phyloP scores from a whole-genome alignment of 2,113 vertebrate genomes.

The Camelus dromedarius region DNA sequence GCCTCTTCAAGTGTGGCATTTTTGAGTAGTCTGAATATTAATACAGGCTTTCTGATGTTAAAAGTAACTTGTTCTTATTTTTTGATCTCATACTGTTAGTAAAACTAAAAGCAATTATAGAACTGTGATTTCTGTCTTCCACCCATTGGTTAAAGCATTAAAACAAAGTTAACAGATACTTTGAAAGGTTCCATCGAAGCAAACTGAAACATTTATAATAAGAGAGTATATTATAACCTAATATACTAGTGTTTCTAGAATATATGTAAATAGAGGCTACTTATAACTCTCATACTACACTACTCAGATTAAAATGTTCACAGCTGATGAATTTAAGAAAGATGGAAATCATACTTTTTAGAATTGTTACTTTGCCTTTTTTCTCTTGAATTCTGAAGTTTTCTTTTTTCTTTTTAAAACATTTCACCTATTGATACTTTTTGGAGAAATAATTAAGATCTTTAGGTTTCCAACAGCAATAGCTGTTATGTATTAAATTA shows the following conservation, averaged over 20 bases:
- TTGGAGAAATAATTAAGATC: conserved; percentile 1
- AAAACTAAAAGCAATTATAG: conserved; percentile 57
- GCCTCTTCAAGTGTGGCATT: conserved; percentile 10
- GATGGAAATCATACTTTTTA: background rate
- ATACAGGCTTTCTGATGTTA: conserved; percentile 21
- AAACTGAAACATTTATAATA: background rate
- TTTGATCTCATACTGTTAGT: background rate
- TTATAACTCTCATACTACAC: background rate
- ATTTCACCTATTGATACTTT: conserved; percentile 55
- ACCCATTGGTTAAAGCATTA: background rate
- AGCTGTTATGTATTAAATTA: conserved; percentile 3
- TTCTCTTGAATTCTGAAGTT: conserved; percentile 54
- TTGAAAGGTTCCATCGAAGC: conserved; percentile 65
- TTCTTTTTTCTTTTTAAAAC: background rate
- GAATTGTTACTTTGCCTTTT: background rate
- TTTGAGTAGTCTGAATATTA: conserved; percentile 25
- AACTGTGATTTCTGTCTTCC: conserved; percentile 40
- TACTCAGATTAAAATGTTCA: background rate
- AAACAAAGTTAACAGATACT: conserved; percentile 49
- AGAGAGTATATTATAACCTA: background rate
- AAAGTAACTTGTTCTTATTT: conserved; percentile 41
- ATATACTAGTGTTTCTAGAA: conserved; percentile 1
- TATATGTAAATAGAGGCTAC: background rate
- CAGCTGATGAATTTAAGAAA: background rate
- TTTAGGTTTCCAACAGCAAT: conserved; percentile 3